Evolutionary conservation across 1,140 invertebrate species (phyloP), one percentile per base, ranked within the genome.

Genomic region (Drosophila lacertosa): DNA sequence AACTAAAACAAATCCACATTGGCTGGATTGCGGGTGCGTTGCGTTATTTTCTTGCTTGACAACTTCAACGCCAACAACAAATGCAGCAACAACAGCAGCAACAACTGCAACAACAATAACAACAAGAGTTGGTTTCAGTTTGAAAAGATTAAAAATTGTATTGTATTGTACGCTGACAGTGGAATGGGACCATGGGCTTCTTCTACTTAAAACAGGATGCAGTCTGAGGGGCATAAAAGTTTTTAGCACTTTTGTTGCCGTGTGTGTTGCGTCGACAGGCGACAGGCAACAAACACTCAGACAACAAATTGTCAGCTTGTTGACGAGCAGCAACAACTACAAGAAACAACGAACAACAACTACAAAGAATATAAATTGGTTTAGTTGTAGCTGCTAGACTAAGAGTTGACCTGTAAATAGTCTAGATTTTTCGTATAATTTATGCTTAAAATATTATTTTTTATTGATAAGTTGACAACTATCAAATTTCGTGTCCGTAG

Each of bases 201-300:
- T 47, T 55, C 60, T 70, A 72, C 77, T 71, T 65, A 42, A 24
- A 44, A 84, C 81, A 84, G 81, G 81, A 86, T 84, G 77, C 73
- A 84, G 65, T 76, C 37, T 77, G 74, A 78, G 77, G 76, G 73
- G 81, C 73, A 86, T 84, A 66, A 69, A 84, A 84, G 77, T 84
- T 84, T 84, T 84, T 86, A 84, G 81, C 81, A 86, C 80, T 84
- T 84, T 86, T 86, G 77, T 84, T 84, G 81, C 63, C 68, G 73
- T 35, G 74, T 39, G 11, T 57, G 47, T 37, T 69, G 62, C 57
- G 29, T 45, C 63, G 62, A 68, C 65, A 57, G 66, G 58, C 71
- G 59, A 58, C 37, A 26, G 42, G 24, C 59, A 59, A 62, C 77
- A 79, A 59, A 62, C 77, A 79, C 77, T 75, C 69, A 86, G 81